A percentile compares a stretch with the other conserved stretches of the same genome.
Evolutionary conservation across 2,888 invertebrate species (phyloP).

Genomic region (Callyntrura sp.): DNA sequence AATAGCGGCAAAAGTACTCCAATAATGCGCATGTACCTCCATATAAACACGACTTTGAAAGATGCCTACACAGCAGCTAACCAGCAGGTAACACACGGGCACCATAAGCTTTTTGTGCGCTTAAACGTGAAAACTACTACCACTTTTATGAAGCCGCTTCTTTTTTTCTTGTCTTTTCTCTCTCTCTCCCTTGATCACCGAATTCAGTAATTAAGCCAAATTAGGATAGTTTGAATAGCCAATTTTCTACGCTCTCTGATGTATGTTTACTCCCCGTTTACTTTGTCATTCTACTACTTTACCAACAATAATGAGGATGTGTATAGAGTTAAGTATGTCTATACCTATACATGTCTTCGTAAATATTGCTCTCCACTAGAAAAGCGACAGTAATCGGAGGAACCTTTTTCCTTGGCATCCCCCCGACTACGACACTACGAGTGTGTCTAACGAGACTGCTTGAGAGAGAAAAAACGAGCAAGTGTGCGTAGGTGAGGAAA

Average conservation of each 20-base stretch:
- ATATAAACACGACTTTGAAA: slow-evolving; percentile 31
- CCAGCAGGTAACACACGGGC: not conserved
- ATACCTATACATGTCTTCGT: not conserved
- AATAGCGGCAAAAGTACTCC: slow-evolving; percentile 38
- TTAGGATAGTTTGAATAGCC: slow-evolving; percentile 70
- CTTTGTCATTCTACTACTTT: slow-evolving; percentile 14
- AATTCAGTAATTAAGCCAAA: slow-evolving; percentile 76
- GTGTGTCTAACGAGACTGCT: not conserved
- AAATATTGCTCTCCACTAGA: not conserved
- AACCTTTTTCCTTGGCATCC: not conserved
- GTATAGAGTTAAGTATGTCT: not conserved
- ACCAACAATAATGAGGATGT: slow-evolving; percentile 1
- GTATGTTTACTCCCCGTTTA: slow-evolving; percentile 56
- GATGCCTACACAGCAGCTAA: not conserved
- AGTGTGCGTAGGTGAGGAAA: not conserved
- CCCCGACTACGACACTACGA: not conserved
- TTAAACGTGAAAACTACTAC: not conserved
- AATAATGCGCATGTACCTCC: slow-evolving; percentile 36
- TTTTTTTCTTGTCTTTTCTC: slow-evolving; percentile 57
- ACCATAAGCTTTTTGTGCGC: not conserved
- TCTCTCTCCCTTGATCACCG: slow-evolving; percentile 60
- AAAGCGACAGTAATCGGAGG: slow-evolving; percentile 1
- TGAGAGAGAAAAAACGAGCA: slow-evolving; percentile 6
- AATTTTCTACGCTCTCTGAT: slow-evolving; percentile 61
- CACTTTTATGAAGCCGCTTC: not conserved